Percentiles rank a stretch among this genome's conserved stretches.
phyloP scores from a whole-genome alignment of 2,113 vertebrate species.

The Carassius auratus region DNA sequence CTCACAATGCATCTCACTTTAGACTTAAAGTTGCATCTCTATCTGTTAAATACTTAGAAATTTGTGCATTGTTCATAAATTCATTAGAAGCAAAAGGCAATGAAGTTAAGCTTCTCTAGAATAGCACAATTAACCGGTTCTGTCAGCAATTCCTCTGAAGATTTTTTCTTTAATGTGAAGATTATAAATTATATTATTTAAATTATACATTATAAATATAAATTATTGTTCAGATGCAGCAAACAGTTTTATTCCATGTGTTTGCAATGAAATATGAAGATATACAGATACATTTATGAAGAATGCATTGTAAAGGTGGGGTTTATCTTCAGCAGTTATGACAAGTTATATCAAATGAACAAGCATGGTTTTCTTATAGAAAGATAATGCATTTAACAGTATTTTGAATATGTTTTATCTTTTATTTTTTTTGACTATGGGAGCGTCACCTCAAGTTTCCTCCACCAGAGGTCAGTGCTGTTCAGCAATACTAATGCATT shows the following conservation, averaged over 20 bases:
- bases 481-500: not conserved
- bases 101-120: not conserved
- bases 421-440: too few relatives aligned
- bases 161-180: not conserved
- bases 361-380: not conserved
- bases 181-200: too few relatives aligned
- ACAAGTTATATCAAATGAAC: not conserved
- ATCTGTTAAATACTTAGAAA: not conserved
- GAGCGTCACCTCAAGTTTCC: not conserved
- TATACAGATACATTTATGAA: not conserved
- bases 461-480: constrained; percentile 51
- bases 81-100: not conserved
- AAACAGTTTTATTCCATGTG: not conserved
- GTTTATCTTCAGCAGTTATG: too few relatives aligned
- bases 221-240: not conserved
- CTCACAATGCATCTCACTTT: too few relatives aligned
- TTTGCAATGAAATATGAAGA: not conserved
- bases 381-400: not conserved
- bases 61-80: not conserved
- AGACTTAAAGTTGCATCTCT: too few relatives aligned
- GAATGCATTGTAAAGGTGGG: not conserved
- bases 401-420: not conserved
- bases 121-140: not conserved
- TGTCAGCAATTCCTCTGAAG: not conserved
- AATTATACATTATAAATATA: too few relatives aligned